phyloP scores from a whole-genome alignment of 2,113 vertebrate species.

The Morphnarchus princeps region DNA sequence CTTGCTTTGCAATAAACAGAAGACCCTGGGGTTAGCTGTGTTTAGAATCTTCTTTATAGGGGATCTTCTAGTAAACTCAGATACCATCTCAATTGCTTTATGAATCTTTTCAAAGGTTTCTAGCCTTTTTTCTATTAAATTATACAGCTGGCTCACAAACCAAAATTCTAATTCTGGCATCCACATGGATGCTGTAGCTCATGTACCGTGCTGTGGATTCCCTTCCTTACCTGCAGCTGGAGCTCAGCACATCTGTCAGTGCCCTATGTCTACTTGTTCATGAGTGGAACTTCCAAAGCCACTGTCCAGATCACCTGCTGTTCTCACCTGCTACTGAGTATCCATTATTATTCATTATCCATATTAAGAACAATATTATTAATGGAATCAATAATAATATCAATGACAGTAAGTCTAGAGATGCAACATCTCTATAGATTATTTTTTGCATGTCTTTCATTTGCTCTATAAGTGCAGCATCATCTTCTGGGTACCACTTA shows the following conservation, averaged over 20 bases:
- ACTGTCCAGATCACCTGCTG: neutral
- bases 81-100: neutral
- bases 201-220: neutral
- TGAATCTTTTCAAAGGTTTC: neutral
- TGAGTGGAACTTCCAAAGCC: neutral
- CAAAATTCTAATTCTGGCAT: neutral
- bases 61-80: neutral
- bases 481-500: neutral
- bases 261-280: fast-evolving
- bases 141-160: neutral
- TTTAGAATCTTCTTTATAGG: neutral
- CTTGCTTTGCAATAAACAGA: neutral
- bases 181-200: neutral
- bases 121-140: neutral
- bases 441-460: neutral
- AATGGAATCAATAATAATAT: neutral
- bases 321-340: neutral
- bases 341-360: neutral
- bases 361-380: neutral
- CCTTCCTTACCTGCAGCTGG: neutral
- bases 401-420: neutral
- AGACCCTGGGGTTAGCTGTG: neutral
- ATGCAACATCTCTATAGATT: neutral
- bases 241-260: neutral
- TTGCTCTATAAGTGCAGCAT: neutral